These are phyloP conservation scores for Mimas tiliae DNA, from an alignment of 2,888 invertebrate species.

Conservation along the genomic window DNA sequence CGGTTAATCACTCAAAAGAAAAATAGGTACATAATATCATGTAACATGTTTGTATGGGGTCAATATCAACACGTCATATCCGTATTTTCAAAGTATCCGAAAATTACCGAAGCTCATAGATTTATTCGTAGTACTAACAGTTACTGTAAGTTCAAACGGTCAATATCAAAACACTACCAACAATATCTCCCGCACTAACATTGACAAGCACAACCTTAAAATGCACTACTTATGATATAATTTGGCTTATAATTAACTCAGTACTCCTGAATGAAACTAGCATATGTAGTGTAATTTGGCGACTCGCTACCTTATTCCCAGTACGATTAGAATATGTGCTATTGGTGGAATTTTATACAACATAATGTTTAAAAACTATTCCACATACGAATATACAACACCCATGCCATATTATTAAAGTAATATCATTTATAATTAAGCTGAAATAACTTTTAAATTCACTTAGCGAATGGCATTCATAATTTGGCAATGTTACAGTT, in stretches of 20 bases:
- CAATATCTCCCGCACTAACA: background rate
- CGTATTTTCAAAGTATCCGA: no score
- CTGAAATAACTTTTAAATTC: background rate
- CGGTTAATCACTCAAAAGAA: no score
- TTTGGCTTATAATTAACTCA: slow-evolving; percentile 33
- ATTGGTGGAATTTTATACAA: background rate
- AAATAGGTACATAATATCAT: no score
- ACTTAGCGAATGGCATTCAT: slow-evolving; percentile 3
- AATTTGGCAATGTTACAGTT: slow-evolving; percentile 9
- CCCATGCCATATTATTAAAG: background rate
- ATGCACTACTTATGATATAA: slow-evolving; percentile 26
- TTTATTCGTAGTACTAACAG: no score
- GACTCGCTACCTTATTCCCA: slow-evolving; percentile 9
- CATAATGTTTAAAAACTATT: background rate
- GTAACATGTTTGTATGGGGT: no score
- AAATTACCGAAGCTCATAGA: no score
- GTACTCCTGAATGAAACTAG: slow-evolving; percentile 33
- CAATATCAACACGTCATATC: no score
- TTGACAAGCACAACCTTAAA: slow-evolving; percentile 35
- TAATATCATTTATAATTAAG: background rate
- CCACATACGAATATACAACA: background rate
- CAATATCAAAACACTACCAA: slow-evolving; percentile 7
- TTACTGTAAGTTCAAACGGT: background rate
- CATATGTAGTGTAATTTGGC: slow-evolving; percentile 28
- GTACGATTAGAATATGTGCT: background rate